Conservation (phyloP, 2,113 vertebrate species). For the Otis tarda region DNA sequence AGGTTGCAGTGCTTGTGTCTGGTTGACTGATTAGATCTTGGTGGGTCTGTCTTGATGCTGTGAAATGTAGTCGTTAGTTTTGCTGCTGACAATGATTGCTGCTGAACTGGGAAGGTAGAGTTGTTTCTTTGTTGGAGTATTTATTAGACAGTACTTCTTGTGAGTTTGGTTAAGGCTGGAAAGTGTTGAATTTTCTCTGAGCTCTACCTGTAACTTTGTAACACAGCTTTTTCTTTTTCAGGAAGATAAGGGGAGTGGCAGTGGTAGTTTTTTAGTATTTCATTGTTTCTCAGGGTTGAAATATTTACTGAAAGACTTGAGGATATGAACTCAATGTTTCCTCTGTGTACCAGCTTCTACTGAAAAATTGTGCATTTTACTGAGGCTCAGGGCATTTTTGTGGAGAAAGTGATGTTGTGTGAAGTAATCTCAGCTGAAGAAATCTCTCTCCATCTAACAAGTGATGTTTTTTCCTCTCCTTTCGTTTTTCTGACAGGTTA, state of each 20-base stretch:
- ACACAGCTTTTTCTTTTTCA: background rate
- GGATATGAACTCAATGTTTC: background rate
- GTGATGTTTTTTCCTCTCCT: background rate
- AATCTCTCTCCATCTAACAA: background rate
- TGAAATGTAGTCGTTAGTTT: background rate
- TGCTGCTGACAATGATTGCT: background rate
- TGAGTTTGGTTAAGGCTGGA: background rate
- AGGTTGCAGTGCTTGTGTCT: background rate
- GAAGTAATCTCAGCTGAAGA: background rate
- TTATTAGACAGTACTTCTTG: background rate
- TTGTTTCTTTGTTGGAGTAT: background rate
- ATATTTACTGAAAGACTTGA: background rate
- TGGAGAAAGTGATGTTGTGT: background rate
- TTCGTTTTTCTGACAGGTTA: conserved; percentile 66
- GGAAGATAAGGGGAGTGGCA: background rate
- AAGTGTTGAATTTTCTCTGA: background rate
- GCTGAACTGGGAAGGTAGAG: background rate
- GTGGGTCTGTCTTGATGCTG: background rate
- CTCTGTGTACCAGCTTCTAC: background rate
- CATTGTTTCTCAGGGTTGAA: background rate
- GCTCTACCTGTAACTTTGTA: background rate
- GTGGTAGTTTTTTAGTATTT: background rate
- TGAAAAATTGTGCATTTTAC: background rate
- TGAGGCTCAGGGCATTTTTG: background rate
- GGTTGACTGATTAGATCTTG: background rate